A percentile compares a stretch with the other conserved stretches of the same genome.
These are phyloP conservation scores for Cenopis cana DNA, from an alignment of 2,888 invertebrate genomes.

Conservation along the genomic window DNA sequence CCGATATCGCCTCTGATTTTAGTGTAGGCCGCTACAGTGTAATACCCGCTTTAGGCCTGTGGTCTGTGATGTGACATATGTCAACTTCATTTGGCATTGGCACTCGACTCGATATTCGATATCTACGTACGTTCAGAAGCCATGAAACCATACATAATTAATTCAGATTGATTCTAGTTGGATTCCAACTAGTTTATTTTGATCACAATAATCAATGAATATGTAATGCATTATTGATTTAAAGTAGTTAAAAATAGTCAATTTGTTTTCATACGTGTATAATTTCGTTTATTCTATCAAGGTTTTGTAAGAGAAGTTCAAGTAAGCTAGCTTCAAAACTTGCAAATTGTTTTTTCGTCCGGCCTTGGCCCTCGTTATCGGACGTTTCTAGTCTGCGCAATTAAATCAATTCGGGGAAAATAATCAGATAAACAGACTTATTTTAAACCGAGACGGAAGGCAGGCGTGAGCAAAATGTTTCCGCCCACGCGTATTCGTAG, in stretches of 20 bases:
- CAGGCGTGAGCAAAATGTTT: constrained; percentile 73
- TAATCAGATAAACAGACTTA: constrained; percentile 69
- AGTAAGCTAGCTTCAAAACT: constrained; percentile 24
- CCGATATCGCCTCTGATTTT: too few relatives aligned
- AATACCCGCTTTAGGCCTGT: too few relatives aligned
- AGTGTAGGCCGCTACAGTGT: too few relatives aligned
- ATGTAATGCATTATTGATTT: constrained; percentile 7
- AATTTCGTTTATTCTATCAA: neutral
- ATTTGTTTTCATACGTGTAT: neutral
- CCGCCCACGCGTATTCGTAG: constrained; percentile 79
- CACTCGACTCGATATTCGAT: too few relatives aligned
- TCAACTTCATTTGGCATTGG: constrained; percentile 20
- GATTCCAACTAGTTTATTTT: constrained; percentile 2
- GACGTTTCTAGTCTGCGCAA: constrained; percentile 51
- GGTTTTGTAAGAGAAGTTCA: neutral
- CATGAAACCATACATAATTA: constrained; percentile 17
- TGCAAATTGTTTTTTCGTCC: constrained; percentile 36
- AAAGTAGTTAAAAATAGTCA: neutral
- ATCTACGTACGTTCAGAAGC: constrained; percentile 32
- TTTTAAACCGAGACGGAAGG: constrained; percentile 62
- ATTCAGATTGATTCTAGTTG: constrained; percentile 20
- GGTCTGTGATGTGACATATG: too few relatives aligned
- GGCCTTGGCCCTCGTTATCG: constrained; percentile 51
- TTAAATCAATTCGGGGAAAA: constrained; percentile 53
- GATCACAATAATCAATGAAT: constrained; percentile 9